These are phyloP conservation scores for Pseudococcus jackbeardsleyi DNA, from an alignment of 2,888 invertebrate species.

Conservation along the genomic window DNA sequence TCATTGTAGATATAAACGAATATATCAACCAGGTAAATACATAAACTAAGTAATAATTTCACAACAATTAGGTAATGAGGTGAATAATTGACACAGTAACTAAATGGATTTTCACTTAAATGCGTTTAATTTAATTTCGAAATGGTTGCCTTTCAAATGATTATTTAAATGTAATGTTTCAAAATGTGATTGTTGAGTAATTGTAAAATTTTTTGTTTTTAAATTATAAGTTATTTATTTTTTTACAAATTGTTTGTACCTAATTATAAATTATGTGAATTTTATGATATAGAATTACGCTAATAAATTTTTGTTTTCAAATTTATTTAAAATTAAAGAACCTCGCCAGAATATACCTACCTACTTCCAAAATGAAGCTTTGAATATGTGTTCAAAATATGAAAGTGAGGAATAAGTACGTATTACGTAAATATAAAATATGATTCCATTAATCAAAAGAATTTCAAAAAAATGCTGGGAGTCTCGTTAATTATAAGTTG, in stretches of 20 bases:
- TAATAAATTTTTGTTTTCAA: neutral
- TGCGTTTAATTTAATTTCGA: conserved; percentile 1
- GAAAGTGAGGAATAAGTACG: too few relatives aligned
- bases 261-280: neutral
- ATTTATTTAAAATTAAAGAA: neutral
- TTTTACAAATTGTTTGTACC: neutral
- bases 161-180: conserved; percentile 1
- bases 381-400: too few relatives aligned
- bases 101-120: conserved; percentile 2
- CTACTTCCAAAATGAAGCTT: too few relatives aligned
- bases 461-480: too few relatives aligned
- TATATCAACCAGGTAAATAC: too few relatives aligned
- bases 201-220: conserved; percentile 14
- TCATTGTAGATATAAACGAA: neutral
- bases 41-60: conserved; percentile 9
- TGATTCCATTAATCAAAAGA: too few relatives aligned
- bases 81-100: neutral
- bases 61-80: conserved; percentile 7
- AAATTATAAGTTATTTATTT: conserved; percentile 26
- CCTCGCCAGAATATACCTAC: too few relatives aligned
- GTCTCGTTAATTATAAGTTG: too few relatives aligned
- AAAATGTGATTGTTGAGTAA: conserved; percentile 44
- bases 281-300: neutral
- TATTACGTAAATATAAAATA: too few relatives aligned
- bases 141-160: neutral